Evolutionary conservation across 2,113 vertebrate genomes (phyloP).

Genomic region (Blennius ocellaris): DNA sequence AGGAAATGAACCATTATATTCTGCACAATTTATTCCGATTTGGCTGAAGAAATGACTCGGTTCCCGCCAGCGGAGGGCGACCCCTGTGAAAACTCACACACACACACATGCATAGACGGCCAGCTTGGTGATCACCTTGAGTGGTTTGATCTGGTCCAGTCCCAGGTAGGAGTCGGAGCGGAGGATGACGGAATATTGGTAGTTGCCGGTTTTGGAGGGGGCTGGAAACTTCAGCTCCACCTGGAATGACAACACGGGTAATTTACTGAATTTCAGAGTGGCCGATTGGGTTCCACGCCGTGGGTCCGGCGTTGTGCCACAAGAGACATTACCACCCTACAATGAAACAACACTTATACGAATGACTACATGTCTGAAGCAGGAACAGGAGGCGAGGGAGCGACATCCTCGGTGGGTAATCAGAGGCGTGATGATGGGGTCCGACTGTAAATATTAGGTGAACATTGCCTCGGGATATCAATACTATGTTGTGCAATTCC

Average conservation of each 20-base stretch:
- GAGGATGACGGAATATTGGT: conserved; percentile 97
- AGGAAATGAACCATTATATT: not conserved
- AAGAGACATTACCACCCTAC: too few relatives aligned
- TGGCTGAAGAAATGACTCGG: not conserved
- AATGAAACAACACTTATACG: too few relatives aligned
- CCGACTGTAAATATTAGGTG: conserved; percentile 61
- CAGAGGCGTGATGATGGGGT: conserved; percentile 31
- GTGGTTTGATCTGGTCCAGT: conserved; percentile 95
- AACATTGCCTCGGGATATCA: conserved; percentile 47
- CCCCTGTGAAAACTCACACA: not conserved
- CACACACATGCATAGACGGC: not conserved
- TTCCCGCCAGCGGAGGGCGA: not conserved
- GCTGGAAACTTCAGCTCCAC: conserved; percentile 99
- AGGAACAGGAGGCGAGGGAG: not conserved
- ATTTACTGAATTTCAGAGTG: too few relatives aligned
- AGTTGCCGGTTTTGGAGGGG: conserved; percentile 97
- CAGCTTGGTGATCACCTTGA: conserved; percentile 86
- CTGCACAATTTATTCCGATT: conserved; percentile 5
- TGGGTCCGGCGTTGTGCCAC: too few relatives aligned
- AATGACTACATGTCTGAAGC: too few relatives aligned
- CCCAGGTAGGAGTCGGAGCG: conserved; percentile 97
- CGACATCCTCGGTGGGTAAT: conserved; percentile 13
- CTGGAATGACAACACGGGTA: conserved; percentile 69
- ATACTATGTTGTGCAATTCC: conserved; percentile 52
- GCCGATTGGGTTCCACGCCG: too few relatives aligned